Evolutionary conservation across 2,113 vertebrate species (phyloP), one percentile per base, ranked within the genome.

Genomic region (Mustela lutreola): DNA sequence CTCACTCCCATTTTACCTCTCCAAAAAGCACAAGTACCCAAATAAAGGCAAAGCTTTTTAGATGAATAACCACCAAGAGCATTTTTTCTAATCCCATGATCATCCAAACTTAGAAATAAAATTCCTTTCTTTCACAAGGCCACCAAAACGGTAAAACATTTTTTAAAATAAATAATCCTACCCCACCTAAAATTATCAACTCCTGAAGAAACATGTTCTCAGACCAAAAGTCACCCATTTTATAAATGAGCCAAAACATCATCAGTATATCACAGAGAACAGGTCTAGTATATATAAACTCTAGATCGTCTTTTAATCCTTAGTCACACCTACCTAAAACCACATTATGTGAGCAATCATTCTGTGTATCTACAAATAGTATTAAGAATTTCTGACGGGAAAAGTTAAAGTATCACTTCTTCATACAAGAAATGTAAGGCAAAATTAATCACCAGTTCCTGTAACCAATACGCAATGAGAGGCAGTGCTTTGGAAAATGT

Each of bases 361-460:
- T 96, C 28, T 96, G 36, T 53, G 76, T 19, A 76, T 24, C 62
- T 94, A 97, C 83, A 97, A 91, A 84, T 14, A 81, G 4, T 70
- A 53, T 33, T 89, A 97, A 91, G 33, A 94, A 96, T 91, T 89
- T 87, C 48, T 92, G 83, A 97, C 95, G 75, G 90, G 79, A 95
- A 97, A 96, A 97, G 73, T 42, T 90, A 89, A 89, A 97, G 67
- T 48, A 94, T 95, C 92, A 92, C 89, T 95, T 97, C 84, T 97
- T 96, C 91, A 95, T n/a, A 97, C 87, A 98, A 90, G 78, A 97
- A 97, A 95, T 76, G 90, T 75, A 96, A 93, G 81, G 90, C 81
- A 97, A 97, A 97, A 97, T 94, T 96, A 98, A 96, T 93, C 94
- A 96, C 82, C 93, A 86, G 63, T 97, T 97, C 96, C 94, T 96